A percentile compares a stretch with the other conserved stretches of the same genome.
These are phyloP conservation scores for Cebus imitator DNA, from an alignment of 2,113 vertebrate genomes.

Conservation along the genomic window DNA sequence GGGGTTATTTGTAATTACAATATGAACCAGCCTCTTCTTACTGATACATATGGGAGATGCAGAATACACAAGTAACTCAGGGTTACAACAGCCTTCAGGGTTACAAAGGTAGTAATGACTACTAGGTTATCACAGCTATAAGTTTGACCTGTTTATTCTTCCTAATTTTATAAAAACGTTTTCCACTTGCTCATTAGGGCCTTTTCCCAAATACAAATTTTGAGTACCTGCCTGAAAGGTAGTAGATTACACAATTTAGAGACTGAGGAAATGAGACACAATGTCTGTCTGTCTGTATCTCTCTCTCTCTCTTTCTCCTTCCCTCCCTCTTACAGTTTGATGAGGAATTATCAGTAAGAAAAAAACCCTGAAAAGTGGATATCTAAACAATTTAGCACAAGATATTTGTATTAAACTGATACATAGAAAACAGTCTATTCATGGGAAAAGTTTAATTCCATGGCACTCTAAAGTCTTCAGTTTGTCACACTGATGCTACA, in stretches of 20 bases:
- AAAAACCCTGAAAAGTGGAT: neutral
- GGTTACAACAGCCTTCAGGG: neutral
- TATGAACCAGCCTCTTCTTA: neutral
- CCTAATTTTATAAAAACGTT: neutral
- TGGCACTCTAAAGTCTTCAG: neutral
- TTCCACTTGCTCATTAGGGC: neutral
- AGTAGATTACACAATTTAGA: neutral
- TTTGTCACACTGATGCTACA: neutral
- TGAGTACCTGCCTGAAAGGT: neutral
- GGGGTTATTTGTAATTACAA: neutral
- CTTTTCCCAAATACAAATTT: constrained; percentile 12
- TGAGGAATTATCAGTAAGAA: neutral
- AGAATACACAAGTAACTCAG: neutral
- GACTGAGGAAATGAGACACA: neutral
- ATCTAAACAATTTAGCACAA: neutral
- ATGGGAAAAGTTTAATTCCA: neutral
- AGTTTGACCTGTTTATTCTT: neutral
- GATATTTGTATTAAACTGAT: neutral
- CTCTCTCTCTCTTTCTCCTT: neutral
- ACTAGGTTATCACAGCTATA: neutral
- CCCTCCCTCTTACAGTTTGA: neutral
- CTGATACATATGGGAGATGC: neutral
- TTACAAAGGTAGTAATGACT: neutral
- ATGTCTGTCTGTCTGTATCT: neutral
- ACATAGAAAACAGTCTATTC: neutral